Evolutionary conservation across 1,140 invertebrate species (phyloP), one percentile per base, ranked within the genome.

Genomic region (Cydia splendana): DNA sequence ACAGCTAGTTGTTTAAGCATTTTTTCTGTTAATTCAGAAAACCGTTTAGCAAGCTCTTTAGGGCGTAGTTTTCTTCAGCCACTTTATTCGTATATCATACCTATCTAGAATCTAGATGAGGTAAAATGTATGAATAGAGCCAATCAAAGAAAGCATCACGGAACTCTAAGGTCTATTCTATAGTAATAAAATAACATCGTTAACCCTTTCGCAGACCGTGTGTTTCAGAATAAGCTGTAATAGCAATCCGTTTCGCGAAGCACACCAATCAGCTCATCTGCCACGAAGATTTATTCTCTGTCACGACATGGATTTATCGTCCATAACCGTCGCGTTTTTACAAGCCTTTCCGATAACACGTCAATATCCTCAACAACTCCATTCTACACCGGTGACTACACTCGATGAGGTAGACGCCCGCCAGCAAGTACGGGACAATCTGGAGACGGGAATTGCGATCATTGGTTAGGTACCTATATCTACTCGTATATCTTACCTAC

Each of bases 301-400:
- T 67, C 75, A 65, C 42, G 75, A 65, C 34, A 62, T 34, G 62
- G 65, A 75, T 78, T 83, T 78, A 57, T 65, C 53, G 53, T 48
- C 28, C 71, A 57, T 76, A 71, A 71, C 74, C 80, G 74, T 75
- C 69, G 78, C 77, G 79, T 79, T 82, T 81, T 80, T 84, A 80
- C 77, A 77, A 79, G 75, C 15, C 73, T 67, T 81, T 79, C 77
- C 82, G 79, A 84, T 82, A 81, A 79, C 78, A 67, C 77, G 76
- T 74, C 81, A 79, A 82, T 80, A 81, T 82, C 79, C 77, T 78
- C 77, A 76, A 76, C 77, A 79, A 71, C 18, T 71, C 67, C 67
- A 38, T 71, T 71, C 38, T 71, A 71, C 30, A 38, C 67, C 67
- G 18, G 67, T 38, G 67, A 71, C 67, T 71, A 38, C 30, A 18